Conservation (phyloP, 2,888 invertebrate genomes). For the Acleris literana region DNA sequence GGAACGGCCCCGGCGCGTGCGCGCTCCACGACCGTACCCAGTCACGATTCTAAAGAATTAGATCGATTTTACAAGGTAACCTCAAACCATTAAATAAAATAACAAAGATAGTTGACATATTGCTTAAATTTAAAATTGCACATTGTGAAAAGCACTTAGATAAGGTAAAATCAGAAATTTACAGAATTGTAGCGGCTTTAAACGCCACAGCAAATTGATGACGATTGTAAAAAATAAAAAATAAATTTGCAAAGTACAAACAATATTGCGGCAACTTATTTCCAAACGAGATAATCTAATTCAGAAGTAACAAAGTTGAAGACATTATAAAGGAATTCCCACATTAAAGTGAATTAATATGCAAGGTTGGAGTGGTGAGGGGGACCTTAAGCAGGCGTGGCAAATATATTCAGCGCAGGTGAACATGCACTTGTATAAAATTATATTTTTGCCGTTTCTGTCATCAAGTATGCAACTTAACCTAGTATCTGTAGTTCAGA, state of each 20-base stretch:
- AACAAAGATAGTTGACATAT: conserved; percentile 42
- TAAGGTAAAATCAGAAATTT: conserved; percentile 25
- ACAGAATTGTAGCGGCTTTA: conserved; percentile 14
- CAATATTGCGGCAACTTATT: conserved; percentile 51
- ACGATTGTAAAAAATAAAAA: conserved; percentile 39
- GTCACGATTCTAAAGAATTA: conserved; percentile 72
- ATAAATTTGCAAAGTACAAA: conserved; percentile 53
- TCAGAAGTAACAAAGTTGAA: conserved; percentile 57
- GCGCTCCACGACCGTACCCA: conserved; percentile 61
- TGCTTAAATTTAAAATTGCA: conserved; percentile 24
- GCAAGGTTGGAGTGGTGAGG: conserved; percentile 56
- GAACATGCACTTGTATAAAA: conserved; percentile 18
- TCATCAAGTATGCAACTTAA: conserved; percentile 10
- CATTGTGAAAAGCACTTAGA: conserved; percentile 9
- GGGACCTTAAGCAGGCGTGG: conserved; percentile 35
- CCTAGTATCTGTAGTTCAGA: neutral
- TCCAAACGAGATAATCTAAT: conserved; percentile 65
- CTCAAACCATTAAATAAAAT: conserved; percentile 49
- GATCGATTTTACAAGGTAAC: conserved; percentile 67
- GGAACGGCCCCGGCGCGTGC: conserved; percentile 74
- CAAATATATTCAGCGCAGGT: conserved; percentile 30
- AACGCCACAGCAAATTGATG: conserved; percentile 9
- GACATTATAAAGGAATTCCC: conserved; percentile 65
- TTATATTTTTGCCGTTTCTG: conserved; percentile 11
- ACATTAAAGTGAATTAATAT: conserved; percentile 72